Evolutionary conservation across 2,888 invertebrate genomes (phyloP), one percentile per base, ranked within the genome.

Genomic region (Dicycla oo): DNA sequence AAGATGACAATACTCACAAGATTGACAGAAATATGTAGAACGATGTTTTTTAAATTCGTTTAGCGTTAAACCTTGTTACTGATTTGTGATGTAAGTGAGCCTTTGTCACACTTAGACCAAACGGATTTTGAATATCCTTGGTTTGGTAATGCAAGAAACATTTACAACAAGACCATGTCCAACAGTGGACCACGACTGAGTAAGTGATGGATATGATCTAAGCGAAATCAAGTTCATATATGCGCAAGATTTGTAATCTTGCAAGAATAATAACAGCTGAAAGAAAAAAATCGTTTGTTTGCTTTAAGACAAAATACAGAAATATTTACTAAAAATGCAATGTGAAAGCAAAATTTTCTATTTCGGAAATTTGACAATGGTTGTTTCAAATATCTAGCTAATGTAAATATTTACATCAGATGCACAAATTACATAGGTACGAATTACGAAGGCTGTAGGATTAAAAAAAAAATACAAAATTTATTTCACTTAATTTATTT

Each of bases 341-440:
- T 68, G 77, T 76, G 40, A 74, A 34, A 13, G 18, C 34, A 77
- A 76, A 53, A 53, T 76, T 69, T 74, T 76, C 76, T 68, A 74
- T 69, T 74, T 74, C 5, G 18, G 47, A 18, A 56, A 60, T 34
- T 34, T 67, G 53, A 67, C 47, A 34, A 40, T 68, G 34, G 10
- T 30, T 40, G 7, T 20, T 30, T 34, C 20, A 38, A 26, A 15
- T 53, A 26, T 23, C 49, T 49, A n/a, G n/a, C n/a, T 5, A 51
- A 51, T 51, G 13, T 51, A 23, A 51, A 23, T 5, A 51, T 51
- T 23, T 23, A 13, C 51, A 51, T 51, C 13, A 51, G 23, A 23
- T 23, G 13, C 13, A 34, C n/a, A n/a, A n/a, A n/a, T n/a, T n/a
- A n/a, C n/a, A n/a, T n/a, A n/a, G n/a, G n/a, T n/a, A n/a, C n/a